A percentile compares a stretch with the other conserved stretches of the same genome.
Conservation (phyloP, 2,113 vertebrate genomes). For the Vicugna pacos region DNA sequence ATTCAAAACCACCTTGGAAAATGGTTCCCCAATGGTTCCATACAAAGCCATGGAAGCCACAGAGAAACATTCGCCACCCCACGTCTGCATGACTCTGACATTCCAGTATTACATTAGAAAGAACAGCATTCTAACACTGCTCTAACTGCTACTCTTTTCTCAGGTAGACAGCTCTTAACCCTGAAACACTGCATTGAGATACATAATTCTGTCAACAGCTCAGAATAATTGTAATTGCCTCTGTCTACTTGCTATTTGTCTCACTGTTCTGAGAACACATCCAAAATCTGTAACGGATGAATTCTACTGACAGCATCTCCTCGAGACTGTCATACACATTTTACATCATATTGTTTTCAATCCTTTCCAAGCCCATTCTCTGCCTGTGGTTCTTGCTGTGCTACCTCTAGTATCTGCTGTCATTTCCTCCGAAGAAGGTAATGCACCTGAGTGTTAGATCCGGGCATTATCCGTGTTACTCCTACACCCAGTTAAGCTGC, state of each 20-base stretch:
- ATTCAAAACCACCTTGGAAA: conserved; percentile 36
- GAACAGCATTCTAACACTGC: not conserved
- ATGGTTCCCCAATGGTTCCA: conserved; percentile 5
- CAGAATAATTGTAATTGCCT: conserved; percentile 14
- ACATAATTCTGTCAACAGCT: not conserved
- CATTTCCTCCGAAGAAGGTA: not conserved
- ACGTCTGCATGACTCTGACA: not conserved
- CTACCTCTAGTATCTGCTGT: not conserved
- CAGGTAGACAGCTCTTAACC: not conserved
- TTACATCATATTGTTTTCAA: not conserved
- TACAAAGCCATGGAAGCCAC: not conserved
- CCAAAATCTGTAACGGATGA: not conserved
- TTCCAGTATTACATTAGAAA: not conserved
- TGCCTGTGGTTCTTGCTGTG: not conserved
- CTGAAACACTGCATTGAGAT: conserved; percentile 42
- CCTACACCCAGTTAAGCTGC: not conserved
- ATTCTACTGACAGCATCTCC: not conserved
- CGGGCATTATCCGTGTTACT: not conserved
- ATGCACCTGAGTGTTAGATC: not conserved
- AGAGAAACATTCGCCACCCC: not conserved
- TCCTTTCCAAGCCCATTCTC: conserved; percentile 11
- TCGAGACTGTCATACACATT: not conserved
- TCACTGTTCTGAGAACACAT: not conserved
- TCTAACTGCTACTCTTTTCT: not conserved
- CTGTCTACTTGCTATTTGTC: conserved; percentile 32